Evolutionary conservation across 2,113 vertebrate species (phyloP).

Genomic region (Arizona elegans): DNA sequence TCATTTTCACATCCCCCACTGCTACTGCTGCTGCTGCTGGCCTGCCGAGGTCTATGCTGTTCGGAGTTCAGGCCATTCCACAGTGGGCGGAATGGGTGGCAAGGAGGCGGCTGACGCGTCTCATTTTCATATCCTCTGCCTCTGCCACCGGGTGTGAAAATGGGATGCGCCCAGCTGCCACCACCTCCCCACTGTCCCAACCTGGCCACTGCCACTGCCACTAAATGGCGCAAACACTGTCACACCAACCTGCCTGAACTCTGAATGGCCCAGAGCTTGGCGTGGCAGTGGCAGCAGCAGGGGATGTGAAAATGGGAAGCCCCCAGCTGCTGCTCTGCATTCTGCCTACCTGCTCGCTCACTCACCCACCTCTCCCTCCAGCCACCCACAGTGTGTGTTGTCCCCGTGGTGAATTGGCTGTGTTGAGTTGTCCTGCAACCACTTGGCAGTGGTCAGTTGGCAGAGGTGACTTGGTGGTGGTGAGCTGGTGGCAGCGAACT

Average conservation of each 20-base stretch:
- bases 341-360: not conserved
- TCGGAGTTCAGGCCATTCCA: not conserved
- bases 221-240: too few species aligned
- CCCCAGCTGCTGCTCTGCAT: not conserved
- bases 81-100: not conserved
- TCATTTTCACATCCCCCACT: not conserved
- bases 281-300: accelerated
- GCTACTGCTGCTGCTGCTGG: not conserved
- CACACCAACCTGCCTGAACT: not conserved
- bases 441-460: not conserved
- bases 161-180: not conserved
- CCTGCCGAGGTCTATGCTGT: not conserved
- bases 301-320: not conserved
- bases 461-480: too few species aligned
- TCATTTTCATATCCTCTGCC: not conserved
- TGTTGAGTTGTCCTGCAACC: not conserved
- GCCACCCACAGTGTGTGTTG: not conserved
- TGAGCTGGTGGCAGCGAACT: not conserved
- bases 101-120: not conserved
- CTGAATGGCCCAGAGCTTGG: not conserved
- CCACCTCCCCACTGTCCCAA: too few species aligned
- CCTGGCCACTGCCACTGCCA: not conserved
- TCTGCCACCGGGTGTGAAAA: not conserved
- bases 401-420: not conserved
- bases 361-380: not conserved